phyloP scores from a whole-genome alignment of 2,888 invertebrate genomes.

The Habrosyne pyritoides region DNA sequence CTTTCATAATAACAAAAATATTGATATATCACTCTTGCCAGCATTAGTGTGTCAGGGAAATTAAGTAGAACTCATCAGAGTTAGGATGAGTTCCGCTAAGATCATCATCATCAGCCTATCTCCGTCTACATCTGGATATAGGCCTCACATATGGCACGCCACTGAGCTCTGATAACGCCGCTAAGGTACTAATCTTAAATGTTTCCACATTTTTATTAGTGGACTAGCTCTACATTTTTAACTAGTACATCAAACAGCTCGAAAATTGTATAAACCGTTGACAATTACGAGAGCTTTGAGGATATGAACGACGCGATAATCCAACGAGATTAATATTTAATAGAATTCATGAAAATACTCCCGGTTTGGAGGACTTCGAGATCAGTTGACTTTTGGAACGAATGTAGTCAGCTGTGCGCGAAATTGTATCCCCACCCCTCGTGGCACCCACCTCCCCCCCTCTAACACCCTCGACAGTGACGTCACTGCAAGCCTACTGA shows the following conservation, averaged over 20 bases:
- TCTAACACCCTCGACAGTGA: constrained; percentile 56
- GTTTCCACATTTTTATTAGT: too few species aligned
- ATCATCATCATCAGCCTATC: too few species aligned
- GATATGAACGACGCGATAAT: constrained; percentile 6
- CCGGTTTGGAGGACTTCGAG: constrained; percentile 21
- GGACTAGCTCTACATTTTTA: background rate
- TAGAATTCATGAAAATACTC: constrained; percentile 36
- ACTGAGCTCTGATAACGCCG: too few species aligned
- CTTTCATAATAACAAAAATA: too few species aligned
- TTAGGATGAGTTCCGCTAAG: too few species aligned
- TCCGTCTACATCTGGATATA: too few species aligned
- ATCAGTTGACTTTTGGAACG: constrained; percentile 53
- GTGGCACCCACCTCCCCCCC: constrained; percentile 40
- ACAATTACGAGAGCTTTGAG: background rate
- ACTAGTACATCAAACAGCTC: background rate
- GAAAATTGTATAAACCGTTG: background rate
- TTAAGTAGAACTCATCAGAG: too few species aligned
- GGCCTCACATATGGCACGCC: too few species aligned
- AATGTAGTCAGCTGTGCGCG: constrained; percentile 74
- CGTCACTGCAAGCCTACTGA: constrained; percentile 70
- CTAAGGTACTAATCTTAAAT: too few species aligned
- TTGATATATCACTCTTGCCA: too few species aligned
- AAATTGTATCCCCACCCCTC: constrained; percentile 60
- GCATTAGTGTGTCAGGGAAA: too few species aligned
- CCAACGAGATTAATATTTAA: constrained; percentile 30